Conservation (phyloP, 2,113 vertebrate genomes). For the Opisthocomus hoazin region DNA sequence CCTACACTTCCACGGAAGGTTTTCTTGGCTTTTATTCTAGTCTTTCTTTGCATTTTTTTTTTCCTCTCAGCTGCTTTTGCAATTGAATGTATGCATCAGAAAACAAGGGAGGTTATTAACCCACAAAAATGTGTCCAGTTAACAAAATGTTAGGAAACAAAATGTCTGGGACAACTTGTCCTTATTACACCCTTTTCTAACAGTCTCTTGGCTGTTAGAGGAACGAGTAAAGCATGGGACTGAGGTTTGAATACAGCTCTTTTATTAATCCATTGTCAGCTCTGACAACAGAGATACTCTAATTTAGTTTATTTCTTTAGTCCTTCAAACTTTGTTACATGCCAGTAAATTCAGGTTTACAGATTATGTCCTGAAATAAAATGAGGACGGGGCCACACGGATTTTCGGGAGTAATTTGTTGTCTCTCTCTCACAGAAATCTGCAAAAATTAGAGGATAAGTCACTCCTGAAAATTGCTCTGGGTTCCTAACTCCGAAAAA, state of each 20-base stretch:
- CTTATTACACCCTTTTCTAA: constrained; percentile 12
- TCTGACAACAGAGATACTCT: neutral
- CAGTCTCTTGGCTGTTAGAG: neutral
- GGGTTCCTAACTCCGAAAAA: neutral
- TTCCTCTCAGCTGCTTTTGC: constrained; percentile 24
- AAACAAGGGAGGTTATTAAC: constrained; percentile 32
- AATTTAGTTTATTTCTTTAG: neutral
- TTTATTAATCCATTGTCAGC: neutral
- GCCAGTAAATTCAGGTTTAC: neutral
- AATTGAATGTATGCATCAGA: constrained; percentile 35
- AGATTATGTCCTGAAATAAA: neutral
- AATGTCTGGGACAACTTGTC: neutral
- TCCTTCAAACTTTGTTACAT: neutral
- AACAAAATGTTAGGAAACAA: constrained; percentile 38
- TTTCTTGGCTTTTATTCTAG: constrained; percentile 31
- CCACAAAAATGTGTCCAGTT: constrained; percentile 56
- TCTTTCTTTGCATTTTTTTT: neutral
- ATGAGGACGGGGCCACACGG: rapidly evolving
- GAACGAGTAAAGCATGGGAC: constrained; percentile 22
- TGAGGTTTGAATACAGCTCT: neutral
- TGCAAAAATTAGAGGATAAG: neutral
- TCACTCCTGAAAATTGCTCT: neutral
- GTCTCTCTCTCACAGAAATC: neutral
- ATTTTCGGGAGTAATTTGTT: neutral
- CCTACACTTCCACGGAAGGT: constrained; percentile 19